Base-by-base conservation (phyloP, 2,888 invertebrate genomes). In the Ormyrus thymus region DNA sequence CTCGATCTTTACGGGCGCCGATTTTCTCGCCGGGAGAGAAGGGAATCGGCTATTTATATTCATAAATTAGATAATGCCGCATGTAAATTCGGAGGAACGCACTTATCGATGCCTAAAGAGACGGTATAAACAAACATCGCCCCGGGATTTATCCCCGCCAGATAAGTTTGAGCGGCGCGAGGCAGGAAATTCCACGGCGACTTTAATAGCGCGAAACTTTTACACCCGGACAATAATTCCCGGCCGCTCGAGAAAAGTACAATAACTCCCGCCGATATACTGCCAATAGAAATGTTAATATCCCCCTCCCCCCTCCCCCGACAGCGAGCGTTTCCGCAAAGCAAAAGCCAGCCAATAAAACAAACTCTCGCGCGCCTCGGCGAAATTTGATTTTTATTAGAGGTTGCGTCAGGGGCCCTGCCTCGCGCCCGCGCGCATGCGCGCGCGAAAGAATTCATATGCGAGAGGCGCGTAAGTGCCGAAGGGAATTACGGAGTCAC, bases 261-360 rank as follows among this genome's bases (percentile, higher is more conserved):
- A 53, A 53, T 66, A 51, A 51, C 56, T 73, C 61, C 61, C 58
- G 15, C 13, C n/a, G 50, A 56, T 61, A 46, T 48, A 64, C 50
- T 43, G 29, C 29, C 70, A 13, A 50, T 50, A 64, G 70, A 76
- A 76, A 76, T 70, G 62, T 76, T 76, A 76, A 76, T 70, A 64
- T 43, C 50, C 69, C 13, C 59, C n/a, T n/a, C n/a, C n/a, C n/a
- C n/a, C n/a, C n/a, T n/a, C n/a, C n/a, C n/a, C n/a, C n/a, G n/a
- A n/a, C n/a, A n/a, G 59, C 68, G 55, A 11, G 45, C 55, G 56
- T 46, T 50, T 43, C 29, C 50, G 51, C 29, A 50, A 71, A 66
- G 71, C 11, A 29, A 13, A 53, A 13, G 10, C 45, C 29, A 43
- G 45, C 43, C 10, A 48, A 59, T 45, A 43, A 43, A 59, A 46